Conservation (phyloP, 1,140 invertebrate species). For the Meloidogyne chitwoodi region DNA sequence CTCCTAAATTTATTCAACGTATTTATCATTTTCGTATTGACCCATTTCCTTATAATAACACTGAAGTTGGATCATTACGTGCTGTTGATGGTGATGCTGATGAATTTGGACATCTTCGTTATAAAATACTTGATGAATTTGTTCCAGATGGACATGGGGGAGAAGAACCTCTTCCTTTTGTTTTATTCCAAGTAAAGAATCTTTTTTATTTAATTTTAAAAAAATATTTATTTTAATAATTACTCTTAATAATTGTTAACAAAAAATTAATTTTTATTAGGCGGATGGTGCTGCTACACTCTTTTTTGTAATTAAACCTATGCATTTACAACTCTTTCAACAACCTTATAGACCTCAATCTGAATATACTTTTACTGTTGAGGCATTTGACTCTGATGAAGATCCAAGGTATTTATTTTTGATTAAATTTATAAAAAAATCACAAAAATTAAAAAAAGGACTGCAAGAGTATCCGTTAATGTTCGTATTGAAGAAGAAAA, state of each 20-base stretch:
- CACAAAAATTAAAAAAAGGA: conserved; percentile 18
- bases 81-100: conserved; percentile 42
- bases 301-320: conserved; percentile 31
- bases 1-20: conserved; percentile 24
- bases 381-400: conserved; percentile 42
- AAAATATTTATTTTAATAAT: too few relatives aligned
- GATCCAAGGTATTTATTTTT: conserved; percentile 26
- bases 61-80: conserved; percentile 40
- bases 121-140: conserved; percentile 45
- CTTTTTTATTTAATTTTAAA: too few relatives aligned
- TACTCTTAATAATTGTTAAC: too few relatives aligned
- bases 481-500: conserved; percentile 22
- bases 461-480: conserved; percentile 35
- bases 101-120: conserved; percentile 37
- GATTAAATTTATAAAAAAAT: not conserved
- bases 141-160: conserved; percentile 9
- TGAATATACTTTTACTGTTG: conserved; percentile 41
- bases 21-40: conserved; percentile 39
- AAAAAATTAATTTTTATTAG: not conserved
- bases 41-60: conserved; percentile 43
- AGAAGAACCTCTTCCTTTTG: conserved; percentile 36
- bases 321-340: not conserved
- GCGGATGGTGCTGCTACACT: conserved; percentile 43
- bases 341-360: conserved; percentile 34
- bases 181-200: conserved; percentile 24